Conservation (phyloP, 2,888 invertebrate genomes). For the Cephonodes hylas region DNA sequence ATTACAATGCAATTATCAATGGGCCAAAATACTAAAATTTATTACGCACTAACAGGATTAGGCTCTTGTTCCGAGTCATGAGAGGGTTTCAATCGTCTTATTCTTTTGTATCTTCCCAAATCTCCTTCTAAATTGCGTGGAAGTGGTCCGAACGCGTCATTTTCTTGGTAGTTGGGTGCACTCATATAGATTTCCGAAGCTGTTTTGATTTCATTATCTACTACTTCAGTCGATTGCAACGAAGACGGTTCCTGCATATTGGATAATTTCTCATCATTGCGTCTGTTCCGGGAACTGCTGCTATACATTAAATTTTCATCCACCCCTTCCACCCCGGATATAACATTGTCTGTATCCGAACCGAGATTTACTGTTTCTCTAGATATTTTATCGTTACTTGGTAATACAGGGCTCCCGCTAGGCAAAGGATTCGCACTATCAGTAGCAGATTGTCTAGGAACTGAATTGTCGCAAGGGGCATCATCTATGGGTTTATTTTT, state of each 20-base stretch:
- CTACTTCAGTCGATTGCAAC: conserved; percentile 33
- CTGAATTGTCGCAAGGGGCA: not conserved
- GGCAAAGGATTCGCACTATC: not conserved
- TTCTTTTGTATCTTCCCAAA: conserved; percentile 62
- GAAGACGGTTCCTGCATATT: conserved; percentile 24
- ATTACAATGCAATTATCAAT: not conserved
- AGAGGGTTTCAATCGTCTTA: conserved; percentile 57
- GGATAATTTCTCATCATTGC: conserved; percentile 36
- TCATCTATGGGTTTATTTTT: conserved; percentile 17
- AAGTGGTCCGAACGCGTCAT: conserved; percentile 59
- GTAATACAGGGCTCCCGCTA: not conserved
- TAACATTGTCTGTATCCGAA: conserved; percentile 63
- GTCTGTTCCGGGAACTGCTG: conserved; percentile 47
- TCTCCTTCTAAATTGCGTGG: conserved; percentile 57
- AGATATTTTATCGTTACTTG: conserved; percentile 32
- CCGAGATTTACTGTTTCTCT: conserved; percentile 38
- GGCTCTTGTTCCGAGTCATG: conserved; percentile 12
- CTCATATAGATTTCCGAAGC: conserved; percentile 40
- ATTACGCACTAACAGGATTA: not conserved
- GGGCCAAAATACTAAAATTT: not conserved
- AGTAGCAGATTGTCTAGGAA: not conserved
- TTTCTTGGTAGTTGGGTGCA: conserved; percentile 52
- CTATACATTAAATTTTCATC: conserved; percentile 69
- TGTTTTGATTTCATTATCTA: conserved; percentile 36
- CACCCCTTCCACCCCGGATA: conserved; percentile 63